These are phyloP conservation scores for Sphaeridia pumilis DNA, from an alignment of 2,888 invertebrate species.

Conservation along the genomic window DNA sequence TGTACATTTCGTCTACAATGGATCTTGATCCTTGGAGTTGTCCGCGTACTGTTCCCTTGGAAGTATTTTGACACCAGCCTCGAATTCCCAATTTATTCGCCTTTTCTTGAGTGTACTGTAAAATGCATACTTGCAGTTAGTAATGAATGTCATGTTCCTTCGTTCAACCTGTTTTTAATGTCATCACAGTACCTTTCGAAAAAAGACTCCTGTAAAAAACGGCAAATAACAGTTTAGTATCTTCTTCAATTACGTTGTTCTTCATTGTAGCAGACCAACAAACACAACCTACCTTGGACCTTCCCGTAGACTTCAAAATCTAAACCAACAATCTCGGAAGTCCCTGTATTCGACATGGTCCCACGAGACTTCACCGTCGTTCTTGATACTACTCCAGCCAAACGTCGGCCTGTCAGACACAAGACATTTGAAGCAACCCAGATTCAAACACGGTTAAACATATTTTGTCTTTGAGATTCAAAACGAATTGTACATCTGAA, in stretches of 20 bases:
- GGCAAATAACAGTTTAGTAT: slow-evolving; percentile 1
- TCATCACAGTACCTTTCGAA: slow-evolving; percentile 24
- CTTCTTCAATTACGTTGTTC: background rate
- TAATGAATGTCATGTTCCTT: background rate
- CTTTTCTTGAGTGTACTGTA: slow-evolving; percentile 54
- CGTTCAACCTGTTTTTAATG: background rate
- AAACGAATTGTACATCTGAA: no score
- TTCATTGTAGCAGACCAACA: background rate
- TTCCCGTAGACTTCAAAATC: slow-evolving; percentile 31
- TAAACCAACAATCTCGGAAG: no score
- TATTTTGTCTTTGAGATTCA: no score
- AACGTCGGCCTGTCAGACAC: no score
- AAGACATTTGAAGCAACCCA: no score
- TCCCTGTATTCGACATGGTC: no score
- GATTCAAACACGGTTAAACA: no score
- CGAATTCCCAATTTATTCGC: slow-evolving; percentile 51
- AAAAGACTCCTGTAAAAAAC: slow-evolving; percentile 28
- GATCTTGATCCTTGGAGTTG: slow-evolving; percentile 51
- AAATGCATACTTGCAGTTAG: slow-evolving; percentile 11
- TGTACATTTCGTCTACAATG: slow-evolving; percentile 51
- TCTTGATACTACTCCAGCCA: no score
- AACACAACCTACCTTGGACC: slow-evolving; percentile 26
- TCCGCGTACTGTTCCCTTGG: slow-evolving; percentile 55
- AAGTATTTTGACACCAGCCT: slow-evolving; percentile 65
- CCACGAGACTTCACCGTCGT: no score